Evolutionary conservation across 2,888 invertebrate species (phyloP).

Genomic region (Acrocera orbiculus): DNA sequence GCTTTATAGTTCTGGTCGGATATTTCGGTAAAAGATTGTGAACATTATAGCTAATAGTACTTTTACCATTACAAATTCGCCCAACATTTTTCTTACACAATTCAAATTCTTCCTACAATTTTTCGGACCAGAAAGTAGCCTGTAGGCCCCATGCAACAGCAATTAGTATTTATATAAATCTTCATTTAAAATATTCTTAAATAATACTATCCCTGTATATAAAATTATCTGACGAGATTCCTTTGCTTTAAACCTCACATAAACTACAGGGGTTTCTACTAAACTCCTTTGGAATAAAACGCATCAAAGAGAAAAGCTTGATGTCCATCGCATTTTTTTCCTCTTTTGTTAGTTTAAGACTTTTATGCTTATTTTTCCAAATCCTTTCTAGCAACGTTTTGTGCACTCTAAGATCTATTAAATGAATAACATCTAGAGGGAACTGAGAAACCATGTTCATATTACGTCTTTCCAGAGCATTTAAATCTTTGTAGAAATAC

Average conservation of each 20-base stretch:
- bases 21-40: conserved; percentile 3
- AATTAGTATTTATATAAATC: conserved; percentile 4
- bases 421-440: conserved; percentile 2
- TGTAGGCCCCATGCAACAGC: conserved; percentile 1
- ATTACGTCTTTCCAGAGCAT: too few relatives aligned
- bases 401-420: conserved; percentile 1
- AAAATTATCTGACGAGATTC: conserved; percentile 1
- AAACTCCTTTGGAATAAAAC: background rate
- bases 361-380: conserved; percentile 3
- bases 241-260: conserved; percentile 1
- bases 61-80: conserved; percentile 2
- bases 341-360: background rate
- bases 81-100: background rate
- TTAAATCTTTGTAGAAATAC: conserved; percentile 2
- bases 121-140: conserved; percentile 1
- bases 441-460: conserved; percentile 4
- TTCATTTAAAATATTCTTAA: conserved; percentile 1
- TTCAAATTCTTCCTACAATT: background rate
- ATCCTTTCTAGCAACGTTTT: conserved; percentile 1
- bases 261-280: background rate
- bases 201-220: conserved; percentile 1
- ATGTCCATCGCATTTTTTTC: too few relatives aligned
- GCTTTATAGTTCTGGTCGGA: background rate
- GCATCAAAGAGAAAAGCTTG: too few relatives aligned
- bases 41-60: conserved; percentile 1